These are phyloP conservation scores for Cephalotes varians DNA, from an alignment of 2,888 invertebrate species.

Conservation along the genomic window DNA sequence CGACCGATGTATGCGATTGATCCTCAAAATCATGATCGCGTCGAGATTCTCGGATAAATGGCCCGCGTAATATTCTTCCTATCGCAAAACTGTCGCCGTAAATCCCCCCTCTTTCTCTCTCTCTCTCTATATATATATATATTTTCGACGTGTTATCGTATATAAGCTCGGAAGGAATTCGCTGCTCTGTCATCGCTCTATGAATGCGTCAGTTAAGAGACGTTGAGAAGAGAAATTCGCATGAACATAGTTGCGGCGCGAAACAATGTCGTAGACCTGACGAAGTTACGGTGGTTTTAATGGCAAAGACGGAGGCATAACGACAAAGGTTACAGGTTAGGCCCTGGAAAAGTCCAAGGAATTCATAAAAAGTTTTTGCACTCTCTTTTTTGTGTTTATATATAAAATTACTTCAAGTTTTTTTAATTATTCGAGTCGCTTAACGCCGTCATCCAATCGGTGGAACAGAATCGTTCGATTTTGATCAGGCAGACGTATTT, in stretches of 20 bases:
- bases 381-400: background rate
- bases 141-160: background rate
- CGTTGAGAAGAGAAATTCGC: slow-evolving; percentile 43
- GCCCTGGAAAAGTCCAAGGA: background rate
- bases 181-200: slow-evolving; percentile 20
- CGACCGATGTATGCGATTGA: background rate
- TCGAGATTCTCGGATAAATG: background rate
- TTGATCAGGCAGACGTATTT: background rate
- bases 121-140: too few species aligned
- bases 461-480: background rate
- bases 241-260: slow-evolving; percentile 37
- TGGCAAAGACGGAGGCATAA: background rate
- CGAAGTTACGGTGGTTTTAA: slow-evolving; percentile 41
- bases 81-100: background rate
- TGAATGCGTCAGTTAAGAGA: slow-evolving; percentile 41
- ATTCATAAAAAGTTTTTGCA: background rate
- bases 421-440: background rate
- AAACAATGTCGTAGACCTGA: slow-evolving; percentile 46
- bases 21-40: background rate
- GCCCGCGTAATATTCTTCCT: background rate
- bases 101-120: too few species aligned
- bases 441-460: background rate
- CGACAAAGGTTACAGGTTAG: background rate
- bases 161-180: background rate
- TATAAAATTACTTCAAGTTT: background rate